Conservation (phyloP, 1,140 invertebrate species). For the Dreissena rostriformis region DNA sequence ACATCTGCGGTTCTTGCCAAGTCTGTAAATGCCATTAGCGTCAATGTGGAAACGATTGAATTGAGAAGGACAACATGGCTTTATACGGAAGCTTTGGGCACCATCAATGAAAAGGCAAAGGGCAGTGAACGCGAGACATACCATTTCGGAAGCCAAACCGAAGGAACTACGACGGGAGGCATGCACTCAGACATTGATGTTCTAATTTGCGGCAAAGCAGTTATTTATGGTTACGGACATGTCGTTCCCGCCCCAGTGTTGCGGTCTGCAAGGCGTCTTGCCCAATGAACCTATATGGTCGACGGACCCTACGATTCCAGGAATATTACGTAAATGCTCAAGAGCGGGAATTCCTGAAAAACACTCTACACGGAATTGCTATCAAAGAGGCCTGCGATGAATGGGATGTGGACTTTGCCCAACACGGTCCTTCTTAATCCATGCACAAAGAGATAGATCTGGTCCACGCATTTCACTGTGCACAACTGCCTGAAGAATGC, state of each 20-base stretch:
- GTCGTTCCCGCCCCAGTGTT: neutral
- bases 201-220: neutral
- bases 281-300: neutral
- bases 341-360: neutral
- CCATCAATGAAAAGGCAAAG: neutral
- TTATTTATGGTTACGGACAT: neutral
- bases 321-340: too few species aligned
- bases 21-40: neutral
- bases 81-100: neutral
- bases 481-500: neutral
- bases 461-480: neutral
- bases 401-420: neutral
- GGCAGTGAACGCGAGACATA: neutral
- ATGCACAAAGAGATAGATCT: neutral
- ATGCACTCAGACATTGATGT: neutral
- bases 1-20: neutral
- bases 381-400: neutral
- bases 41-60: neutral
- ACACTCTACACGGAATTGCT: neutral
- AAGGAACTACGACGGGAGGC: neutral
- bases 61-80: neutral
- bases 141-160: neutral
- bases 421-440: too few species aligned
- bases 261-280: neutral
- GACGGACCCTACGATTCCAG: too few species aligned